Conservation (phyloP, 2,888 invertebrate species). For the Drosophila rubida region DNA sequence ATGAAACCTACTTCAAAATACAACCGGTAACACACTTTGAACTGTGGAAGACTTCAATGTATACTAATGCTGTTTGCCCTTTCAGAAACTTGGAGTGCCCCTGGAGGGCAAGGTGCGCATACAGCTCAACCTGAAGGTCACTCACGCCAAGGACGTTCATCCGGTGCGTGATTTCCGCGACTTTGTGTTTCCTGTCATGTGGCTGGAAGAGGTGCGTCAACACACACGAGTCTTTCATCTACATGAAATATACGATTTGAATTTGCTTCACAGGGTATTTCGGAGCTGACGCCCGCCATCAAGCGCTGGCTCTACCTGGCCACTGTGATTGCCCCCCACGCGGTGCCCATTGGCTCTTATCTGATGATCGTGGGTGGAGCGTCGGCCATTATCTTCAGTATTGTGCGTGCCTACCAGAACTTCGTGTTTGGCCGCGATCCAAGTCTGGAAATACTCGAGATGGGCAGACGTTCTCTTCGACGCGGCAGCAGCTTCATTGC, state of each 20-base stretch:
- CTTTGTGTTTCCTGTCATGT: constrained; percentile 94
- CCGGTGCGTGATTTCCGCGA: constrained; percentile 91
- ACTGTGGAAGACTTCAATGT: not conserved
- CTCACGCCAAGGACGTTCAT: constrained; percentile 89
- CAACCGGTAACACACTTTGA: constrained; percentile 88
- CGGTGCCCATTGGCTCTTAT: constrained; percentile 90
- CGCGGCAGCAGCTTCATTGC: constrained; percentile 86
- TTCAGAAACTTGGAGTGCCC: constrained; percentile 93
- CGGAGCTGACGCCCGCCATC: constrained; percentile 92
- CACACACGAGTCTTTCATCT: not conserved
- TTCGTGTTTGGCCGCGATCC: constrained; percentile 89
- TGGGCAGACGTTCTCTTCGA: constrained; percentile 90
- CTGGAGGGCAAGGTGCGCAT: constrained; percentile 92
- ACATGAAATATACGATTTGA: not conserved
- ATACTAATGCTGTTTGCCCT: not conserved
- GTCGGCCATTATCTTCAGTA: constrained; percentile 88
- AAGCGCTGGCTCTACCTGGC: constrained; percentile 92
- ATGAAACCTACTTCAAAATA: constrained; percentile 92
- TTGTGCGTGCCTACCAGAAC: constrained; percentile 91
- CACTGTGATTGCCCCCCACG: constrained; percentile 91
- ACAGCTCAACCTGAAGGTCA: constrained; percentile 92
- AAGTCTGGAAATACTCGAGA: constrained; percentile 90
- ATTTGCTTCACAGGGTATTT: constrained; percentile 87
- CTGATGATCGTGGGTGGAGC: constrained; percentile 90
- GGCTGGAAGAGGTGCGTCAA: constrained; percentile 93